phyloP scores from a whole-genome alignment of 2,797 vertebrate genomes.

The Poeciliopsis gracilis region DNA sequence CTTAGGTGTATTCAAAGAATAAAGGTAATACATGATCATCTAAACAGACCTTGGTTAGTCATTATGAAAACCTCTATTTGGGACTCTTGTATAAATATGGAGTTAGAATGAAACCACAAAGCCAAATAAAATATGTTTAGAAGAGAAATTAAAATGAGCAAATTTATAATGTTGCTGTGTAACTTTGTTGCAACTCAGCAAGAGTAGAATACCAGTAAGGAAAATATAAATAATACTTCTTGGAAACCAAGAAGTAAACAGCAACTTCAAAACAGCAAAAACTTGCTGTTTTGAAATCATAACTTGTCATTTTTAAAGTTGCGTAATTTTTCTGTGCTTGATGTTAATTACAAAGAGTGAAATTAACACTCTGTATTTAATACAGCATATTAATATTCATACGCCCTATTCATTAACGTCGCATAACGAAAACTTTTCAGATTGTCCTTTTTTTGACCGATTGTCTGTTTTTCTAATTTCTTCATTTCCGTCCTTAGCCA shows the following conservation, averaged over 20 bases:
- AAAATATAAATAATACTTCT: neutral
- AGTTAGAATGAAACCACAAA: neutral
- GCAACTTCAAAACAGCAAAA: too few species aligned
- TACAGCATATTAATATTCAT: neutral
- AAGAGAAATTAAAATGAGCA: neutral
- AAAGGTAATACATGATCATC: neutral
- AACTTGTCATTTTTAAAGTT: neutral
- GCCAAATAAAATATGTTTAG: too few species aligned
- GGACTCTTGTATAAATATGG: neutral
- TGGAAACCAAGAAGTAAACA: too few species aligned
- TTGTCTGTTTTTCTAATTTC: neutral
- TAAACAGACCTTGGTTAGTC: neutral
- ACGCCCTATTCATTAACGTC: neutral
- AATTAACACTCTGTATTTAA: neutral
- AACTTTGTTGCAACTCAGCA: neutral
- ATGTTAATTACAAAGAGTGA: neutral
- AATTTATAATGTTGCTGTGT: neutral
- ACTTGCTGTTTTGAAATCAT: neutral
- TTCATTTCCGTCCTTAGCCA: neutral
- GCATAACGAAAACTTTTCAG: neutral
- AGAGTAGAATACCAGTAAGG: too few species aligned
- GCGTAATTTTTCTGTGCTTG: neutral
- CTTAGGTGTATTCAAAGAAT: neutral
- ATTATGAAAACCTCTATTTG: neutral
- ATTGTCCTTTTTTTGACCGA: neutral